A percentile compares a stretch with the other conserved stretches of the same genome.
Evolutionary conservation across 2,797 vertebrate species (phyloP).

Genomic region (Scarus forsteni): DNA sequence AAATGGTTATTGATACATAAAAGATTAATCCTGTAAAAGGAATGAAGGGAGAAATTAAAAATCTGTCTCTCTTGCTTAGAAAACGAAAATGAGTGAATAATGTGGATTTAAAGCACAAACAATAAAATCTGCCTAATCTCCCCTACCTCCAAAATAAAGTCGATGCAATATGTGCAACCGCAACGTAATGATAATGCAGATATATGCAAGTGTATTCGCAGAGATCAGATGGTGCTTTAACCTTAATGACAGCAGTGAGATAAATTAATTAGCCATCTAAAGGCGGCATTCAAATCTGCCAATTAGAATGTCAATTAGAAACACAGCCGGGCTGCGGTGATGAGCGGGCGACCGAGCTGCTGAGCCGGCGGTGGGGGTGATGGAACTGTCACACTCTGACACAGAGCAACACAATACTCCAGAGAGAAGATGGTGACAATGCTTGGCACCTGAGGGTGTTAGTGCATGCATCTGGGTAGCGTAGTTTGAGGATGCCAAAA

Average conservation of each 20-base stretch:
- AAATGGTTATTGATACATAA: constrained; percentile 33
- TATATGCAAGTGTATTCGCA: constrained; percentile 86
- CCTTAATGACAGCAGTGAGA: constrained; percentile 88
- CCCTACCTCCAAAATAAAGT: constrained; percentile 66
- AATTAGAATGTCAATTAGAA: constrained; percentile 89
- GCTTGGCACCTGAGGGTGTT: constrained; percentile 71
- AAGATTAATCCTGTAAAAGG: constrained; percentile 33
- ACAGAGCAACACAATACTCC: constrained; percentile 43
- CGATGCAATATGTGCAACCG: constrained; percentile 62
- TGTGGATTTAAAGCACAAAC: constrained; percentile 43
- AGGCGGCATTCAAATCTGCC: constrained; percentile 87
- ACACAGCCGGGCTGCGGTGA: constrained; percentile 76
- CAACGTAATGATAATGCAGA: constrained; percentile 83
- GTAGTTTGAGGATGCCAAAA: constrained; percentile 37
- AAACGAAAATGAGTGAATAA: neutral
- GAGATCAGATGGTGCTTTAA: constrained; percentile 88
- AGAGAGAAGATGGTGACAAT: constrained; percentile 69
- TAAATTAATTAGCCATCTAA: constrained; percentile 89
- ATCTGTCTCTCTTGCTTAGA: neutral
- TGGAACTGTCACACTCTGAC: constrained; percentile 57
- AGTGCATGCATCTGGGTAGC: constrained; percentile 39
- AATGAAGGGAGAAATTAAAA: constrained; percentile 1
- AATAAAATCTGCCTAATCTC: constrained; percentile 44
- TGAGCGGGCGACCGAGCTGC: constrained; percentile 61
- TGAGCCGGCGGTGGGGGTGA: constrained; percentile 70